Percentiles rank a stretch among this genome's conserved stretches.
Conservation (phyloP, 2,113 vertebrate genomes). For the Tonatia bakeri region DNA sequence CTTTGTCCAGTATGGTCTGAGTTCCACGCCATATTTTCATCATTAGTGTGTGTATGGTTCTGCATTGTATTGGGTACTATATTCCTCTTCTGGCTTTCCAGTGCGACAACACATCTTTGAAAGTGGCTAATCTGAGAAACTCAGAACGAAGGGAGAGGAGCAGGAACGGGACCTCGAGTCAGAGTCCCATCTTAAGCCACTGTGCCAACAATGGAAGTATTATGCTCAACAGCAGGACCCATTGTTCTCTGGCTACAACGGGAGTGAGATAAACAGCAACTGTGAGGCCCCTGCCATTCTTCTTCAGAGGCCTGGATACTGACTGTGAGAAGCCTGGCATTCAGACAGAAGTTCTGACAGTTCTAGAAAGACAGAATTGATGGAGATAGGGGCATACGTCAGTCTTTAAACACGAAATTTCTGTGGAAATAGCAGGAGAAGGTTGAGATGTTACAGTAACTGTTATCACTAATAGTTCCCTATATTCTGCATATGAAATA, state of each 20-base stretch:
- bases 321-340: background rate
- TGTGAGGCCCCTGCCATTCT: constrained; percentile 50
- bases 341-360: background rate
- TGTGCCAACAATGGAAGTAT: background rate
- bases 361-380: background rate
- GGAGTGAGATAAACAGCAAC: constrained; percentile 62
- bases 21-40: background rate
- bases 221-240: constrained; percentile 45
- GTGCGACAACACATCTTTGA: background rate
- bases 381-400: background rate
- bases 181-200: constrained; percentile 36
- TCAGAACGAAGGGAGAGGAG: background rate
- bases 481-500: background rate
- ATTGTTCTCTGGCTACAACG: constrained; percentile 70
- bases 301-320: background rate
- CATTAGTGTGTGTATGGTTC: background rate
- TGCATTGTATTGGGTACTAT: background rate
- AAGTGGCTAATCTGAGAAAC: constrained; percentile 3
- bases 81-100: background rate
- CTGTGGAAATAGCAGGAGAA: background rate
- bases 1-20: background rate
- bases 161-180: background rate
- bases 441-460: background rate
- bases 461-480: background rate
- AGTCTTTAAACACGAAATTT: background rate